These are phyloP conservation scores for Andricus quercusramuli DNA, from an alignment of 2,888 invertebrate species.

Conservation along the genomic window DNA sequence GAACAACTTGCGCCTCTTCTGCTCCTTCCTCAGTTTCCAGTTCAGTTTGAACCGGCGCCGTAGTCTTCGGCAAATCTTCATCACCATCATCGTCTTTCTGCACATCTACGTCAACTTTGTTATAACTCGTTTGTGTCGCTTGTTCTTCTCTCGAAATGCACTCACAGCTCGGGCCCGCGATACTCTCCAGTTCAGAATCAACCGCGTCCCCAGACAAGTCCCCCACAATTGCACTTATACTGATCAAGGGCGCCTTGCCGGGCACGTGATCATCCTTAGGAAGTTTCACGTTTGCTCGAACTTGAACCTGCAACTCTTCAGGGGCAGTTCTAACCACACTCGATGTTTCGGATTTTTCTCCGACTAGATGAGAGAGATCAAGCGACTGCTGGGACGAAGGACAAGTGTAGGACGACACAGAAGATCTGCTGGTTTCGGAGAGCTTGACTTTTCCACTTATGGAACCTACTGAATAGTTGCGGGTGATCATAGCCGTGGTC, in stretches of 20 bases:
- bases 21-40: slow-evolving; percentile 84
- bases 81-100: slow-evolving; percentile 60
- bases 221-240: slow-evolving; percentile 87
- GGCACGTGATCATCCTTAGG: slow-evolving; percentile 15
- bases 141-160: slow-evolving; percentile 40
- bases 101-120: slow-evolving; percentile 37
- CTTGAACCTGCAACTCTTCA: slow-evolving; percentile 61
- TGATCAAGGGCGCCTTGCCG: slow-evolving; percentile 83
- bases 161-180: slow-evolving; percentile 35
- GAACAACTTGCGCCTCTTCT: slow-evolving; percentile 79
- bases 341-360: slow-evolving; percentile 57
- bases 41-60: slow-evolving; percentile 80
- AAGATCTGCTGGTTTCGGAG: slow-evolving; percentile 78
- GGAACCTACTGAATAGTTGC: slow-evolving; percentile 75
- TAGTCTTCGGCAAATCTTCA: slow-evolving; percentile 76
- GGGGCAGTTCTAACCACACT: slow-evolving; percentile 62
- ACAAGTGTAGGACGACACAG: slow-evolving; percentile 78
- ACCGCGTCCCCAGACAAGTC: slow-evolving; percentile 75
- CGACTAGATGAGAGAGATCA: slow-evolving; percentile 75
- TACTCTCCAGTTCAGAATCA: slow-evolving; percentile 39
- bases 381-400: slow-evolving; percentile 78
- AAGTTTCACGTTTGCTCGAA: slow-evolving; percentile 37
- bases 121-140: slow-evolving; percentile 45
- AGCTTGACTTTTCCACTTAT: slow-evolving; percentile 63
- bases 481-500: slow-evolving; percentile 67